A percentile compares a stretch with the other conserved stretches of the same genome.
Conservation (phyloP, 2,797 vertebrate species). For the Lophotriccus pileatus region DNA sequence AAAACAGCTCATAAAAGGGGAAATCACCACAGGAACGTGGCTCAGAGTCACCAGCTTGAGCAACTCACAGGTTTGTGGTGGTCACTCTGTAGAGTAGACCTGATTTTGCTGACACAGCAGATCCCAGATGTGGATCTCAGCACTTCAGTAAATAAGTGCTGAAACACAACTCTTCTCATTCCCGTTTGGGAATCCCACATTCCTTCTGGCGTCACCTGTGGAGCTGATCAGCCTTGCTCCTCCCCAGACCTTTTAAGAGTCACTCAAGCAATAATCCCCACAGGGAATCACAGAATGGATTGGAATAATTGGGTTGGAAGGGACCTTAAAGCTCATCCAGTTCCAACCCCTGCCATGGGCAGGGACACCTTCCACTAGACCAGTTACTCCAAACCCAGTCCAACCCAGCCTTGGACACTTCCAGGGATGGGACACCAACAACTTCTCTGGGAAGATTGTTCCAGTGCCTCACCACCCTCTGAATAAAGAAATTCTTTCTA, state of each 20-base stretch:
- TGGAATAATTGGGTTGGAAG: neutral
- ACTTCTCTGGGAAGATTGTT: accelerated
- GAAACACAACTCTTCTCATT: no score
- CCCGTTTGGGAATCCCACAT: no score
- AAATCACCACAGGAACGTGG: neutral
- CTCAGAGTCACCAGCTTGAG: neutral
- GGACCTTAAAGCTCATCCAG: neutral
- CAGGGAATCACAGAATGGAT: neutral
- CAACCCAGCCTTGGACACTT: neutral
- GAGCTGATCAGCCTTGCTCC: no score
- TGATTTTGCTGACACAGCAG: neutral
- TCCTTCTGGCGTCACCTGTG: no score
- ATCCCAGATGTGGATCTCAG: neutral
- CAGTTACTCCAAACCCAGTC: neutral
- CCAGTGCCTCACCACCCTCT: accelerated
- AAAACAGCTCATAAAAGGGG: no score
- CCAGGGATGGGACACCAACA: neutral
- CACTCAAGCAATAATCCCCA: no score
- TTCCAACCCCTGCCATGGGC: neutral
- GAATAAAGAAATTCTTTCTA: neutral
- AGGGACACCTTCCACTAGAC: neutral
- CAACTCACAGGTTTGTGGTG: neutral
- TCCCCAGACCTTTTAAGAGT: no score
- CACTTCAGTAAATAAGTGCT: no score
- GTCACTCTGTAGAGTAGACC: accelerated